Conservation (phyloP, 2,113 vertebrate genomes). For the Chloropsis cyanopogon region DNA sequence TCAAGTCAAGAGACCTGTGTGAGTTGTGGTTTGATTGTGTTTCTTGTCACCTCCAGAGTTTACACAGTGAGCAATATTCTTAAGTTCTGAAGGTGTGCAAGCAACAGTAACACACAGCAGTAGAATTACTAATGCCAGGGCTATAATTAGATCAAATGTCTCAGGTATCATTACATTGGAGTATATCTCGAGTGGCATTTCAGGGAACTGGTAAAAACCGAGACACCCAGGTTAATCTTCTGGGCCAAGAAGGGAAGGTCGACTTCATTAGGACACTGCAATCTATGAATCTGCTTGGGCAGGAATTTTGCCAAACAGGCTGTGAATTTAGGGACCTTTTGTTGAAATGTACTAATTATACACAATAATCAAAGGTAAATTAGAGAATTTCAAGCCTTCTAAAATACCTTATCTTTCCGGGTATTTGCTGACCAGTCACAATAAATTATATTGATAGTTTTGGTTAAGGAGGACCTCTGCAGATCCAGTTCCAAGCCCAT, state of each 20-base stretch:
- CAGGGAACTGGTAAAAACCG: background rate
- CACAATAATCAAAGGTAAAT: background rate
- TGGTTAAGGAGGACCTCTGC: background rate
- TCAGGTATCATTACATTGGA: background rate
- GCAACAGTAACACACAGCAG: background rate
- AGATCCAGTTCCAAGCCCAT: background rate
- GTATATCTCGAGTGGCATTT: background rate
- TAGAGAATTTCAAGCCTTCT: background rate
- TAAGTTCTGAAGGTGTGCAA: background rate
- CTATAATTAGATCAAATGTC: background rate
- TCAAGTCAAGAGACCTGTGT: constrained; percentile 70
- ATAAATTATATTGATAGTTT: background rate
- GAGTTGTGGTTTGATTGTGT: constrained; percentile 53
- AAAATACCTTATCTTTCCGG: background rate
- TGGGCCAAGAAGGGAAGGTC: background rate
- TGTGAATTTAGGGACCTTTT: background rate
- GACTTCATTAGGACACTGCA: background rate
- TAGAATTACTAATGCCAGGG: background rate
- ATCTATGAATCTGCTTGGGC: background rate
- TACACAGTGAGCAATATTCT: background rate
- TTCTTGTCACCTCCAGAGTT: background rate
- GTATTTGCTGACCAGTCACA: background rate
- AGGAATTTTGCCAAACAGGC: background rate
- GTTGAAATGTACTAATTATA: background rate
- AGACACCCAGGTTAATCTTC: background rate